Percentiles rank a stretch among this genome's conserved stretches.
Conservation (phyloP, 2,797 vertebrate species). For the Enteromius trimaculatus region DNA sequence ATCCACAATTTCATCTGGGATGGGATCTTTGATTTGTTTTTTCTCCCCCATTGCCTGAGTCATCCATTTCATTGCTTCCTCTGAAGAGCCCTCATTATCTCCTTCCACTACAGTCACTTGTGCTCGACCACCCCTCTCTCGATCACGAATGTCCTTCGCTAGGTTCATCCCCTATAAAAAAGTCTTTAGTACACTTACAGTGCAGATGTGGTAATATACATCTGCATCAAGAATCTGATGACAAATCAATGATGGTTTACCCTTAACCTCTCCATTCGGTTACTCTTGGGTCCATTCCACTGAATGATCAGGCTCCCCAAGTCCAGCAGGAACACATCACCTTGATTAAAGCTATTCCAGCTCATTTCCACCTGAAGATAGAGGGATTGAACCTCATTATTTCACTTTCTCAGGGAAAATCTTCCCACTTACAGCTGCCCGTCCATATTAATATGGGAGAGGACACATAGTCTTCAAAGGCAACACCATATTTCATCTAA, state of each 20-base stretch:
- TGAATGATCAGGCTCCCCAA: slow-evolving; percentile 86
- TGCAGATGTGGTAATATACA: background rate
- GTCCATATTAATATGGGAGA: background rate
- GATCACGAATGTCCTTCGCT: slow-evolving; percentile 88
- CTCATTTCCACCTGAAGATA: slow-evolving; percentile 83
- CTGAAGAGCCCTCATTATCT: slow-evolving; percentile 75
- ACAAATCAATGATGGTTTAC: slow-evolving; percentile 61
- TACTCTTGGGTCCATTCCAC: slow-evolving; percentile 87
- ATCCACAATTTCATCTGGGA: slow-evolving; percentile 79
- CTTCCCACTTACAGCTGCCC: too few species aligned
- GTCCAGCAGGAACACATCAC: slow-evolving; percentile 87
- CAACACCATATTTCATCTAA: background rate
- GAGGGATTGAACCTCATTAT: background rate
- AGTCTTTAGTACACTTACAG: background rate
- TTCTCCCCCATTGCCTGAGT: slow-evolving; percentile 75
- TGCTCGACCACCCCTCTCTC: slow-evolving; percentile 83
- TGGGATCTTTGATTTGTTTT: slow-evolving; percentile 72
- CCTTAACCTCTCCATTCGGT: slow-evolving; percentile 82
- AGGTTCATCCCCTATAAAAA: slow-evolving; percentile 80
- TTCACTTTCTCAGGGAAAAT: background rate
- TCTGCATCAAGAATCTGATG: background rate
- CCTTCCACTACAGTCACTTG: slow-evolving; percentile 83
- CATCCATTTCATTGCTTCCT: slow-evolving; percentile 80
- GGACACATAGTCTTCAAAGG: background rate
- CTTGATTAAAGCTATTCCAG: slow-evolving; percentile 87